Percentiles rank a stretch among this genome's conserved stretches.
Evolutionary conservation across 2,888 invertebrate species (phyloP).

Genomic region (Loripinus fragilis): DNA sequence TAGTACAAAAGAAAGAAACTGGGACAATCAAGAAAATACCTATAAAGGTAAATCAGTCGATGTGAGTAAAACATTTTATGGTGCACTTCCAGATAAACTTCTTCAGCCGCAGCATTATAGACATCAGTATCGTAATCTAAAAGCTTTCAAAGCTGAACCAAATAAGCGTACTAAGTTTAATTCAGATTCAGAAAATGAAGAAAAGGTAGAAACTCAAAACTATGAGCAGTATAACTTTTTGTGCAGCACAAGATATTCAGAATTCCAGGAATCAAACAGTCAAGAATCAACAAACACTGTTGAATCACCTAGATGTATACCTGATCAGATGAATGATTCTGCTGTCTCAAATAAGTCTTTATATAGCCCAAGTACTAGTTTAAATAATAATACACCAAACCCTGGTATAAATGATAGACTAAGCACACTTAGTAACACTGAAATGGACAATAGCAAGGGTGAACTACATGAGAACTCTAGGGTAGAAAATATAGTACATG

Average conservation of each 20-base stretch:
- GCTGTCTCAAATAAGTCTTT: not conserved
- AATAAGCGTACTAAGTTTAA: conserved; percentile 47
- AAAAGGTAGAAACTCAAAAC: conserved; percentile 23
- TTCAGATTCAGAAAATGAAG: conserved; percentile 45
- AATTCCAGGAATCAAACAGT: not conserved
- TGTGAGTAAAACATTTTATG: conserved; percentile 37
- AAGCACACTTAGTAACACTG: not conserved
- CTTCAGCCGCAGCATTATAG: conserved; percentile 45
- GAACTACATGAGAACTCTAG: too few species aligned
- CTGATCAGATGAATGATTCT: not conserved
- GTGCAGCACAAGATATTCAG: conserved; percentile 31
- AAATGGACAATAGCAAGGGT: not conserved
- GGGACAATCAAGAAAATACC: not conserved
- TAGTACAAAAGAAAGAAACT: not conserved
- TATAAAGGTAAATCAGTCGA: conserved; percentile 37
- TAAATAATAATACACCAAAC: not conserved
- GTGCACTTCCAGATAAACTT: conserved; percentile 52
- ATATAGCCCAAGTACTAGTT: not conserved
- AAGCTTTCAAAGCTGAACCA: conserved; percentile 36
- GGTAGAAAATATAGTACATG: not conserved
- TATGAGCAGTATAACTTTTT: conserved; percentile 56
- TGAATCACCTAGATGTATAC: not conserved
- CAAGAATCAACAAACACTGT: not conserved
- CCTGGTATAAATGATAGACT: not conserved
- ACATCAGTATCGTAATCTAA: conserved; percentile 48